Base-by-base conservation (phyloP, 2,888 invertebrate species). In the Zaprionus obscuricornis region DNA sequence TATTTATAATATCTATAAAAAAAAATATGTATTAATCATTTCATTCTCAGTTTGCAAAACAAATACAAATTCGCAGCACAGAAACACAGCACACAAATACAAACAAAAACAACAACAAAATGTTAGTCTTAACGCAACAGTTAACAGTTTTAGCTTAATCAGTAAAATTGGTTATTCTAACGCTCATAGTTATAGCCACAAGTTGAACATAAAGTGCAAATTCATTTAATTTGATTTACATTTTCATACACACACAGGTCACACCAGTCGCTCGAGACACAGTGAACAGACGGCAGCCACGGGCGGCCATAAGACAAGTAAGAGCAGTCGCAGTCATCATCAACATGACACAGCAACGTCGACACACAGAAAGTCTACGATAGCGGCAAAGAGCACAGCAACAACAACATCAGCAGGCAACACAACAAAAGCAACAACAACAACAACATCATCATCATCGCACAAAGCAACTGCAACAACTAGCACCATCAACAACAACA, bases 191-290 rank as follows among this genome's bases (percentile, higher is more conserved):
- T 5, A 18, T 17, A 39, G 5, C 14, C 16, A 11, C 13, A 37
- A 7, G 2, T 16, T 14, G 2, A 24, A 18, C 11, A 20, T 6
- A 10, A 22, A 34, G 4, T 29, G 14, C 10, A 37, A n/a, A 42
- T 36, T 69, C 39, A 63, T 57, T 1, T 13, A n/a, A 24, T 31
- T 10, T 14, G 13, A 34, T 51, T 37, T 20, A 49, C 20, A 14
- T 27, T 20, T 39, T 34, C 24, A n/a, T n/a, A n/a, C n/a, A n/a
- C 27, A 60, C 36, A 62, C 68, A 89, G 89, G 87, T 88, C 88
- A 88, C 85, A 84, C 89, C 76, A 88, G 84, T 85, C 88, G 85
- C 75, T 87, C 87, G 65, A 87, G 78, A 59, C 78, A 76, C 68
- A 75, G 66, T 66, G 75, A 75, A 37, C 66, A 52, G 57, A 62